Conservation (phyloP, 2,888 invertebrate genomes). For the Rutpela maculata region DNA sequence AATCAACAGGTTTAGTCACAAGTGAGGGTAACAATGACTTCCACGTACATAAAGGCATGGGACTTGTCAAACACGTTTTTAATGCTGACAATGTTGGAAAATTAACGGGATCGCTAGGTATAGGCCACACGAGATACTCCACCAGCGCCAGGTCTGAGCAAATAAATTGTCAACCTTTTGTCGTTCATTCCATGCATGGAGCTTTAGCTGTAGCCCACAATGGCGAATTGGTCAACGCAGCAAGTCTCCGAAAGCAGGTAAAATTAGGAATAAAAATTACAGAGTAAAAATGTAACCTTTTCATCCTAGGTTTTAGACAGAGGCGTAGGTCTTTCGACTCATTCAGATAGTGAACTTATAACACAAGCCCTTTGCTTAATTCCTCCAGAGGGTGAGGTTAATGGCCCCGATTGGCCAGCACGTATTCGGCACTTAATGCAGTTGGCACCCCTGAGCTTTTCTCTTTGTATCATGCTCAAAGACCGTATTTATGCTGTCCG, state of each 20-base stretch:
- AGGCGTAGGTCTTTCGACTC: constrained; percentile 96
- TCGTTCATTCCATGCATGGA: constrained; percentile 97
- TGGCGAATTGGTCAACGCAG: constrained; percentile 96
- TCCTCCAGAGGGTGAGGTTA: constrained; percentile 89
- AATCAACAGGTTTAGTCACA: constrained; percentile 97
- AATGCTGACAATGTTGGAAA: constrained; percentile 91
- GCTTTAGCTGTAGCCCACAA: constrained; percentile 97
- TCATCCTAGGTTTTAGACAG: constrained; percentile 86
- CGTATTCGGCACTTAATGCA: constrained; percentile 95
- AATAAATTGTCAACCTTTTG: constrained; percentile 98
- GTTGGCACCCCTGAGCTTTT: constrained; percentile 95
- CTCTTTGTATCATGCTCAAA: constrained; percentile 93
- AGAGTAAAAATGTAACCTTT: not conserved
- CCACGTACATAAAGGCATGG: constrained; percentile 94
- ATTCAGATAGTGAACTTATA: constrained; percentile 97
- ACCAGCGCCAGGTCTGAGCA: constrained; percentile 93
- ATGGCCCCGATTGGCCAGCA: constrained; percentile 95
- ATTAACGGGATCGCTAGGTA: constrained; percentile 91
- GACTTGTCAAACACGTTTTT: constrained; percentile 94
- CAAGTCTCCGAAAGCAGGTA: constrained; percentile 90
- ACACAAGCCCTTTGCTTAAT: constrained; percentile 96
- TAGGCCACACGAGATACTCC: constrained; percentile 98
- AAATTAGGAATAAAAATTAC: not conserved
- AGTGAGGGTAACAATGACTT: constrained; percentile 89
- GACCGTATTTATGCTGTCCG: constrained; percentile 96